A percentile compares a stretch with the other conserved stretches of the same genome.
Evolutionary conservation across 2,888 invertebrate species (phyloP).

Genomic region (Cosmopolites sordidus): DNA sequence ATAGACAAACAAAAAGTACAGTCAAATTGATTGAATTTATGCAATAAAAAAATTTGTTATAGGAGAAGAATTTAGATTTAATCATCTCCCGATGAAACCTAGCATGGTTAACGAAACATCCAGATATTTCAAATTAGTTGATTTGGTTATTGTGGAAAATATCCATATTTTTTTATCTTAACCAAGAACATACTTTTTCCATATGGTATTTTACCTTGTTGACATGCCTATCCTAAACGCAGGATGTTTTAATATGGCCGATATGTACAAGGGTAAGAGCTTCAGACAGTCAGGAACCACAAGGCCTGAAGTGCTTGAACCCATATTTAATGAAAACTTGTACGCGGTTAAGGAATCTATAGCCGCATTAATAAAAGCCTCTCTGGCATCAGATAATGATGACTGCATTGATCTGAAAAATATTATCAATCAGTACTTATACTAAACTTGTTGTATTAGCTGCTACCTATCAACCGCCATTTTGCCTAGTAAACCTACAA

Average conservation of each 20-base stretch:
- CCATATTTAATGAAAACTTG: constrained; percentile 62
- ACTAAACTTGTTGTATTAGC: background rate
- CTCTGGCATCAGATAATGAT: constrained; percentile 87
- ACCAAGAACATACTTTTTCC: background rate
- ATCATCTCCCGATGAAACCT: too few relatives aligned
- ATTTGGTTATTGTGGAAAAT: too few relatives aligned
- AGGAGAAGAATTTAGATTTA: too few relatives aligned
- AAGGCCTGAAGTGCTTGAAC: constrained; percentile 58
- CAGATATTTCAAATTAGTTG: too few relatives aligned
- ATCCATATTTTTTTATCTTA: too few relatives aligned
- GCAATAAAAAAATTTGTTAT: too few relatives aligned
- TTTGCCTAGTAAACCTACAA: constrained; percentile 87
- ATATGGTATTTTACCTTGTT: constrained; percentile 54
- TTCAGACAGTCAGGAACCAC: constrained; percentile 73
- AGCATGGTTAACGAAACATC: too few relatives aligned
- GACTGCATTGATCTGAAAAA: constrained; percentile 67
- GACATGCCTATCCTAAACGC: constrained; percentile 87
- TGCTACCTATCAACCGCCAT: constrained; percentile 93
- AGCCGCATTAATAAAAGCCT: constrained; percentile 93
- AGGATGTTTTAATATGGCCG: constrained; percentile 83
- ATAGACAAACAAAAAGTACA: too few relatives aligned
- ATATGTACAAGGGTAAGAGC: constrained; percentile 82
- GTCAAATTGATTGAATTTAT: too few relatives aligned
- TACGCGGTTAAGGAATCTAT: constrained; percentile 82
- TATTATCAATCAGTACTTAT: background rate